Evolutionary conservation across 2,888 invertebrate species (phyloP).

Genomic region (Arenicola marina): DNA sequence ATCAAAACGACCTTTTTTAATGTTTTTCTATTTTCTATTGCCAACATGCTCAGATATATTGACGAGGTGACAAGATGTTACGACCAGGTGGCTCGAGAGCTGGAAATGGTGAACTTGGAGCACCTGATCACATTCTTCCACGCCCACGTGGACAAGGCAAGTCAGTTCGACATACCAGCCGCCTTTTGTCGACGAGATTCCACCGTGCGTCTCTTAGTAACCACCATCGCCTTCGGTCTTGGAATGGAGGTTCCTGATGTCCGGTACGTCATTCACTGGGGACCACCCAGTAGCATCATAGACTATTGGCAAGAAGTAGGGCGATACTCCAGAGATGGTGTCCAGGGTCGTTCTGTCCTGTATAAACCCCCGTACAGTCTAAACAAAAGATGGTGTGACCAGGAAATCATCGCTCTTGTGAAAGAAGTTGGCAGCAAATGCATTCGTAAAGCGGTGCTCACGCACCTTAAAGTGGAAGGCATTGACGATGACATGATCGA

Average conservation of each 20-base stretch:
- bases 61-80: too few species aligned
- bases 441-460: not conserved
- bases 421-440: not conserved
- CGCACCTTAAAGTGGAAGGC: not conserved
- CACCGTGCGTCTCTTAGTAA: not conserved
- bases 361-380: not conserved
- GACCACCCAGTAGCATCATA: not conserved
- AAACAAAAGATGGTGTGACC: not conserved
- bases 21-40: too few species aligned
- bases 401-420: not conserved
- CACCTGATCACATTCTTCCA: too few species aligned
- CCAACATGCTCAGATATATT: too few species aligned
- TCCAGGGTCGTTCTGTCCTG: not conserved
- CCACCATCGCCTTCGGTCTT: conserved; percentile 1
- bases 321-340: not conserved
- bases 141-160: too few species aligned
- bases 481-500: not conserved
- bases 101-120: too few species aligned
- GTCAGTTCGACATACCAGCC: too few species aligned
- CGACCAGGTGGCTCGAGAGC: too few species aligned
- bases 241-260: not conserved
- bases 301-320: conserved; percentile 7
- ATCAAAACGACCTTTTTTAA: too few species aligned
- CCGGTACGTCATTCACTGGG: conserved; percentile 3
- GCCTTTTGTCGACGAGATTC: too few species aligned